Base-by-base conservation (phyloP, 1,140 invertebrate species). In the Aricia agestis region DNA sequence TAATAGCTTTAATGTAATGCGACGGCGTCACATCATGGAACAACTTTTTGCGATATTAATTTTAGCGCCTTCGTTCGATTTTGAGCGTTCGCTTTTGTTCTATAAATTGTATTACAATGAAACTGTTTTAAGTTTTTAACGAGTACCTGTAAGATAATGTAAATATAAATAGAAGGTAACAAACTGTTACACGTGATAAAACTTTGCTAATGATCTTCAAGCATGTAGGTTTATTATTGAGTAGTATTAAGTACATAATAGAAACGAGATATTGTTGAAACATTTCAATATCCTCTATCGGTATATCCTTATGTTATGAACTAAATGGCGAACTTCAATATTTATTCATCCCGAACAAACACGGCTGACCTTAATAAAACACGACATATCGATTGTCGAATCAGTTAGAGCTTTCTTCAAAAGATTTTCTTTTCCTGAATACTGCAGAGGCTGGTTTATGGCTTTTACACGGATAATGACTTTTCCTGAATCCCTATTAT, bases 1-100 rank as follows among this genome's bases (percentile, higher is more conserved):
- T 66, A 66, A 66, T 36, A 66, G 63, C 19, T 15, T 66, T 32
- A 66, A 66, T 15, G 63, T 66, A 66, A 66, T 66, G 63, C 63
- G 63, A 36, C 63, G 32, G 63, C 19, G 63, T 66, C 63, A 66
- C 58, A 59, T 59, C 58, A 59, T 59, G 58, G 15, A 59, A 59
- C 58, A 59, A 59, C 58, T 59, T 59, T 59, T 59, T 59, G 58
- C 58, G 58, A 59, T 59, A 59, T 59, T 59, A 59, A 59, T 59
- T 59, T 18, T 19, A 59, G 18, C 58, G 58, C 18, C 2, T 13
- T 52, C 45, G 45, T 52, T 52, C 6, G 11, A 52, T 13, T 52
- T 52, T 11, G 45, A 36, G 36, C 36, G 2, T 36, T 1, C 9
- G 0, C 6, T 36, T 36, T 36, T 36, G 36, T 5, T 36, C 36